Percentiles rank a stretch among this genome's conserved stretches.
phyloP scores from a whole-genome alignment of 2,888 invertebrate species.

The Cataglyphis cursor region DNA sequence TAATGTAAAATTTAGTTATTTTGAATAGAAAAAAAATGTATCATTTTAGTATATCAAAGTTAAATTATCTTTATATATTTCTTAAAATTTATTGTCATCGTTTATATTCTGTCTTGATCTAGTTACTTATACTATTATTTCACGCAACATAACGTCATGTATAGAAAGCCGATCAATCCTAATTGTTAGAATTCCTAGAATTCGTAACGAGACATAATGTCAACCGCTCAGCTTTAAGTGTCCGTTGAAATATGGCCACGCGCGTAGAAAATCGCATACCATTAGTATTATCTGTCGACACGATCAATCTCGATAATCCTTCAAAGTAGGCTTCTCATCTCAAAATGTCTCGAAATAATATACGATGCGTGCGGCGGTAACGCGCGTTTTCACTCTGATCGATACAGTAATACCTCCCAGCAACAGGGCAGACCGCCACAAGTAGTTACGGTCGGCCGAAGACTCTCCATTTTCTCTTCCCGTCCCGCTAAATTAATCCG shows the following conservation, averaged over 20 bases:
- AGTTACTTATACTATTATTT: not conserved
- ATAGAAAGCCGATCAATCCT: not conserved
- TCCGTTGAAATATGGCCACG: slow-evolving; percentile 13
- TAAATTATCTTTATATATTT: not conserved
- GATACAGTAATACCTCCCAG: slow-evolving; percentile 84
- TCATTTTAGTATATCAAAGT: not conserved
- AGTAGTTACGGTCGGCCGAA: slow-evolving; percentile 74
- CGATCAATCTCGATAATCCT: slow-evolving; percentile 45
- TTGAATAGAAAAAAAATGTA: not conserved
- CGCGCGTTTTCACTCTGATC: slow-evolving; percentile 80
- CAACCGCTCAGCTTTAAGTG: slow-evolving; percentile 16
- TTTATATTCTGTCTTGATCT: not conserved
- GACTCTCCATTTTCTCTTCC: slow-evolving; percentile 64
- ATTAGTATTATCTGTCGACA: slow-evolving; percentile 50
- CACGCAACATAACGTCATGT: not conserved
- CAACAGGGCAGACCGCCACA: slow-evolving; percentile 81
- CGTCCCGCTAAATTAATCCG: slow-evolving; percentile 55
- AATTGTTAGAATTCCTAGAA: not conserved
- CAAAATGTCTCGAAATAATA: slow-evolving; percentile 59
- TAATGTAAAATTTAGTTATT: not conserved
- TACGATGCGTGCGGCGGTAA: slow-evolving; percentile 66
- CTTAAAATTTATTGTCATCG: not conserved
- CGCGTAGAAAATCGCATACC: slow-evolving; percentile 35
- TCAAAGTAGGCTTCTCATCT: slow-evolving; percentile 57
- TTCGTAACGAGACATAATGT: not conserved